Base-by-base conservation (phyloP, 2,797 vertebrate genomes). In the Dendrocincla tyrannina region DNA sequence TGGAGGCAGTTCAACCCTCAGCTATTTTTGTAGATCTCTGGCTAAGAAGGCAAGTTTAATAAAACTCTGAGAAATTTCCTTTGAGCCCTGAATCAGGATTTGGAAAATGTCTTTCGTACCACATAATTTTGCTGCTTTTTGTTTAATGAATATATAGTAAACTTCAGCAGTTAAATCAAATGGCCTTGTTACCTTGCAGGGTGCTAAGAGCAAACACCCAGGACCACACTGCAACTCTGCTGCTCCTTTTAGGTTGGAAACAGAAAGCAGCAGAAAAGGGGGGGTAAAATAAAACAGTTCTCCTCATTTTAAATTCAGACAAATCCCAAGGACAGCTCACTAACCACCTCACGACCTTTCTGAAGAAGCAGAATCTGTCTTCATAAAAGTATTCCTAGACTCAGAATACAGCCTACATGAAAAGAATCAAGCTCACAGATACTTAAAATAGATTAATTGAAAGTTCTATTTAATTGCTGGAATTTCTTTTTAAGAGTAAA, bases 21-120 rank as follows among this genome's bases (percentile, higher is more conserved):
- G 52, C 52, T 75, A 56, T 53, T 94, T 85, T 41, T 74, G 22
- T 28, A 91, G 50, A 58, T 9, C 28, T 74, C 70, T 44, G 27
- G 42, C 35, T 83, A 80, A 89, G 72, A 69, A 88, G 44, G 47
- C 53, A 39, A 19, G 27, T 66, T 93, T 84, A 85, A 62, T 42
- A 86, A 78, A 88, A 85, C 35, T 74, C n/a, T 19, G 44, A 93
- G 85, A 86, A 70, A 68, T 80, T 70, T 87, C 59, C 85, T 92
- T 60, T 53, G 32, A 88, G 50, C 15, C 58, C 91, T 81, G 78
- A 86, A 75, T 81, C 49, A 76, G 47, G 3, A 42, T 87, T 79
- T 87, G 63, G 78, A 77, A 94, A 88, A 84, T 24, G 13, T 55
- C 44, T 88, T 86, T 53, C 49, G 59, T 67, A 67, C 24, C 23